phyloP scores from a whole-genome alignment of 2,888 invertebrate genomes.

The Lysandra coridon region DNA sequence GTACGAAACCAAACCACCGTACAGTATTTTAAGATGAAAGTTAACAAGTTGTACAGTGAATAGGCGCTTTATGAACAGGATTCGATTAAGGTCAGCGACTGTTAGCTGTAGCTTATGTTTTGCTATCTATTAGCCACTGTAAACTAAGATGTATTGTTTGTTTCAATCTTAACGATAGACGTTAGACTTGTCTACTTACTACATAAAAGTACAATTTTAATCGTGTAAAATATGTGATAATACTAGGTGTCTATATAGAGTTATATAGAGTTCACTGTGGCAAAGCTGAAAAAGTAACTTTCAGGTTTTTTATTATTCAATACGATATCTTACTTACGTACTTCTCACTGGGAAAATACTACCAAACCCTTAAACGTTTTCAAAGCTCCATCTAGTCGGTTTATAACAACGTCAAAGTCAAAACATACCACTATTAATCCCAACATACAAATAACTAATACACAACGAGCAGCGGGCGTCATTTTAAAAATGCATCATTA shows the following conservation, averaged over 20 bases:
- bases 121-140: constrained; percentile 32
- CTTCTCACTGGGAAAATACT: too few species aligned
- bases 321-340: too few species aligned
- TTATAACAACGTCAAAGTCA: too few species aligned
- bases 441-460: not conserved
- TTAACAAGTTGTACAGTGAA: constrained; percentile 38
- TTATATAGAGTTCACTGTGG: too few species aligned
- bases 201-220: not conserved
- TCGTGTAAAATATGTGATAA: too few species aligned
- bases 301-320: too few species aligned
- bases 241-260: too few species aligned
- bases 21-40: too few species aligned
- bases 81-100: constrained; percentile 65
- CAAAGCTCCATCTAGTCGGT: too few species aligned
- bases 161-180: not conserved
- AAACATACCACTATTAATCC: not conserved
- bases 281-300: too few species aligned
- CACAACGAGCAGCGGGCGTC: not conserved
- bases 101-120: constrained; percentile 47
- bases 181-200: not conserved
- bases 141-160: constrained; percentile 9
- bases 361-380: too few species aligned
- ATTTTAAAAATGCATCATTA: constrained; percentile 27
- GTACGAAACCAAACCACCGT: too few species aligned
- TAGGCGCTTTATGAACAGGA: constrained; percentile 49